These are phyloP conservation scores for Clunio marinus DNA, from an alignment of 2,888 invertebrate genomes.

Conservation along the genomic window DNA sequence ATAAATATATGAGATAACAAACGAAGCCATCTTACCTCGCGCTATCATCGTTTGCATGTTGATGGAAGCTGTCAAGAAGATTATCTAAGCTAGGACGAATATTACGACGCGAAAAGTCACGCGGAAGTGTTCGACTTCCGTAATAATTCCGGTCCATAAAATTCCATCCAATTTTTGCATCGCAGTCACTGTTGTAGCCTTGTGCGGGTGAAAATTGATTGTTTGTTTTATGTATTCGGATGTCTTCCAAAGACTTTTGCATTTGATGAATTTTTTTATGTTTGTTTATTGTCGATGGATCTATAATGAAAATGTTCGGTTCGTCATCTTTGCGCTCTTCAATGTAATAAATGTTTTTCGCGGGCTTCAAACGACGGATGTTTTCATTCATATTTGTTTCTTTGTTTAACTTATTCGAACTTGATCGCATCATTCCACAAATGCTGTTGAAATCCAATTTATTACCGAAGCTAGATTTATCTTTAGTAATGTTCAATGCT, in stretches of 20 bases:
- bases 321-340: conserved; percentile 42
- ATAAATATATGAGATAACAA: too few relatives aligned
- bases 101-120: conserved; percentile 47
- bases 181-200: neutral
- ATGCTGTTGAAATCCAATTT: conserved; percentile 34
- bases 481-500: conserved; percentile 14
- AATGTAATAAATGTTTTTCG: conserved; percentile 50
- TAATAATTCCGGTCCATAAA: conserved; percentile 43
- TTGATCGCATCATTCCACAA: conserved; percentile 25
- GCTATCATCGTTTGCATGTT: neutral
- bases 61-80: conserved; percentile 10
- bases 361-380: conserved; percentile 45
- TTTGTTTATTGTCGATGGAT: conserved; percentile 29
- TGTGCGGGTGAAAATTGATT: neutral
- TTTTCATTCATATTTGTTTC: neutral
- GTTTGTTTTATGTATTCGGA: conserved; percentile 24
- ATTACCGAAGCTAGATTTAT: conserved; percentile 27
- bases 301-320: conserved; percentile 42
- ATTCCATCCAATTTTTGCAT: conserved; percentile 15
- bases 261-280: conserved; percentile 41
- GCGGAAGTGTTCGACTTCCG: conserved; percentile 49
- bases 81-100: conserved; percentile 38
- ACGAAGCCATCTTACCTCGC: neutral
- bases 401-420: neutral
- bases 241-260: conserved; percentile 45